Conservation (phyloP, 2,888 invertebrate genomes). For the Stenolophus ochropezus region DNA sequence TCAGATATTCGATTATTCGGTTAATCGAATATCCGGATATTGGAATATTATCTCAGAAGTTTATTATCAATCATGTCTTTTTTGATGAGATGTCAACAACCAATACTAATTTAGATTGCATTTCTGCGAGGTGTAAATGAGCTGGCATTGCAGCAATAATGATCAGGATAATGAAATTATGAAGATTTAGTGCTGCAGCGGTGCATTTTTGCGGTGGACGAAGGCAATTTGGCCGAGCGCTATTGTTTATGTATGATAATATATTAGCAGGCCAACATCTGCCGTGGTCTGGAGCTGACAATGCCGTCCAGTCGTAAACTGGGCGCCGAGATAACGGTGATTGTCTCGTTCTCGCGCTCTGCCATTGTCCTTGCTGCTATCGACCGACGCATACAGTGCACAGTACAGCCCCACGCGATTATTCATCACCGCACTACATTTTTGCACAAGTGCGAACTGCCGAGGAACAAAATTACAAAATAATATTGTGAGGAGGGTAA, state of each 20-base stretch:
- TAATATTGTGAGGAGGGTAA: conserved; percentile 1
- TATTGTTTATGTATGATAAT: conserved; percentile 49
- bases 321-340: conserved; percentile 33
- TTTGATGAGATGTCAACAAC: no score
- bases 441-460: neutral
- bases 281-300: conserved; percentile 12
- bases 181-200: neutral
- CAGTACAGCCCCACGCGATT: neutral
- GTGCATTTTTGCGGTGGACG: neutral
- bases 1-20: no score
- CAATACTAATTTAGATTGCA: no score
- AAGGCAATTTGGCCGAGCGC: neutral
- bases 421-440: conserved; percentile 2
- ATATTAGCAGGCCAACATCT: conserved; percentile 41
- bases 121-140: neutral
- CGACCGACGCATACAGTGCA: conserved; percentile 20
- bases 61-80: no score
- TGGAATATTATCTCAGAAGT: no score
- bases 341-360: conserved; percentile 40
- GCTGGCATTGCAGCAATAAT: neutral
- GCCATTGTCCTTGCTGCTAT: conserved; percentile 25
- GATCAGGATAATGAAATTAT: neutral
- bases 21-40: no score
- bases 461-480: conserved; percentile 26
- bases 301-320: conserved; percentile 27